phyloP scores from a whole-genome alignment of 2,797 vertebrate species.

The Cetoscarus ocellatus region DNA sequence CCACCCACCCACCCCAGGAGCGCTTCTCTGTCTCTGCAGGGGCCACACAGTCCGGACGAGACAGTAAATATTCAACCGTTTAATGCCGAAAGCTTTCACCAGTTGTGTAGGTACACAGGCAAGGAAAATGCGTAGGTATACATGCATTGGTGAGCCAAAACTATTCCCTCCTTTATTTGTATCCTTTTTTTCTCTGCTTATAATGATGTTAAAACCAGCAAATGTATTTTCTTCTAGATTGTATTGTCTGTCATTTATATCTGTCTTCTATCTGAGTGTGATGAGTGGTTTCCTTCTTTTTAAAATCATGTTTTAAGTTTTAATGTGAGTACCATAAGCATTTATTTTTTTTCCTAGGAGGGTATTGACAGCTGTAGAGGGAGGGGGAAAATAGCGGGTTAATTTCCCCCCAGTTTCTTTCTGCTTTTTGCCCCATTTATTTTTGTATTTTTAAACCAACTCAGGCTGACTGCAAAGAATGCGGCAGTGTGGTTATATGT shows the following conservation, averaged over 20 bases:
- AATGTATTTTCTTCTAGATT: constrained; percentile 74
- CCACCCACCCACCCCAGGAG: constrained; percentile 88
- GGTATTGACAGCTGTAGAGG: constrained; percentile 53
- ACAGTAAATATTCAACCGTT: constrained; percentile 99
- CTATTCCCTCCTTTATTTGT: constrained; percentile 96
- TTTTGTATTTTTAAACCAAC: constrained; percentile 54
- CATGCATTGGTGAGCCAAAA: constrained; percentile 99
- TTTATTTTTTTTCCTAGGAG: constrained; percentile 36
- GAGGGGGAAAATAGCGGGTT: constrained; percentile 52
- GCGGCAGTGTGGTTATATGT: constrained; percentile 57
- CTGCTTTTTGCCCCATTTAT: constrained; percentile 33
- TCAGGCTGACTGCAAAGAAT: constrained; percentile 59
- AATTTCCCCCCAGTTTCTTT: constrained; percentile 41
- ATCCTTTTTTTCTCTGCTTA: constrained; percentile 87
- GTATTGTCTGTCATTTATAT: constrained; percentile 79
- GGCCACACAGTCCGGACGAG: constrained; percentile 94
- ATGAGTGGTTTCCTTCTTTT: constrained; percentile 59
- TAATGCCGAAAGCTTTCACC: constrained; percentile 97
- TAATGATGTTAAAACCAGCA: constrained; percentile 84
- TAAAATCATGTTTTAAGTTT: constrained; percentile 15
- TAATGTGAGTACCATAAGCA: constrained; percentile 40
- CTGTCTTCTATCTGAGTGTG: constrained; percentile 74
- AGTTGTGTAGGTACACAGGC: constrained; percentile 96
- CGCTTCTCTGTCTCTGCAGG: constrained; percentile 93
- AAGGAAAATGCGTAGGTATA: constrained; percentile 98